Conservation (phyloP, 2,888 invertebrate species). For the Alloplasta piceator region DNA sequence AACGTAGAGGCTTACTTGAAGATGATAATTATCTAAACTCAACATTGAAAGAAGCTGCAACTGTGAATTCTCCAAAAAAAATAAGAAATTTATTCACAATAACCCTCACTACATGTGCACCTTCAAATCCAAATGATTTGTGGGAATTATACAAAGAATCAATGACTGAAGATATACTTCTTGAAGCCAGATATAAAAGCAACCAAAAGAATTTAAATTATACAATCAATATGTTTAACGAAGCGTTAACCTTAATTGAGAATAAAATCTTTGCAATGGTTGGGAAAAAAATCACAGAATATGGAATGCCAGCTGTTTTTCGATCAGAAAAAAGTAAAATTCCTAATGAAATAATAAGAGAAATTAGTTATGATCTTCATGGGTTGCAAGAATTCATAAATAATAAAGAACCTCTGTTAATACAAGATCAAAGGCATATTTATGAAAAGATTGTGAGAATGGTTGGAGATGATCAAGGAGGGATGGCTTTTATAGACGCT, state of each 20-base stretch:
- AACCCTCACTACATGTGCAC: constrained; percentile 72
- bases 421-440: too few species aligned
- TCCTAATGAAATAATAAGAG: constrained; percentile 66
- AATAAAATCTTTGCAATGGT: constrained; percentile 30
- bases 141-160: constrained; percentile 73
- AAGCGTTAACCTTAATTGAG: too few species aligned
- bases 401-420: constrained; percentile 58
- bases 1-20: too few species aligned
- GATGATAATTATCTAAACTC: too few species aligned
- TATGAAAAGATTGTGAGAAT: too few species aligned
- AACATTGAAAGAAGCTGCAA: constrained; percentile 67
- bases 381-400: constrained; percentile 62
- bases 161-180: too few species aligned
- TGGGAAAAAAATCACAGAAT: constrained; percentile 63
- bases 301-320: too few species aligned
- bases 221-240: too few species aligned
- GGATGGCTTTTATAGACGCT: constrained; percentile 70
- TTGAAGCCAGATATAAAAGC: too few species aligned
- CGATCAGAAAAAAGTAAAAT: constrained; percentile 13
- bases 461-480: constrained; percentile 66
- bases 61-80: constrained; percentile 70
- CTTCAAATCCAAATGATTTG: constrained; percentile 70
- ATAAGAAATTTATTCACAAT: constrained; percentile 75
- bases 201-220: too few species aligned
- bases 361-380: too few species aligned